Evolutionary conservation across 2,113 vertebrate species (phyloP).

Genomic region (Hyperopisus bebe): DNA sequence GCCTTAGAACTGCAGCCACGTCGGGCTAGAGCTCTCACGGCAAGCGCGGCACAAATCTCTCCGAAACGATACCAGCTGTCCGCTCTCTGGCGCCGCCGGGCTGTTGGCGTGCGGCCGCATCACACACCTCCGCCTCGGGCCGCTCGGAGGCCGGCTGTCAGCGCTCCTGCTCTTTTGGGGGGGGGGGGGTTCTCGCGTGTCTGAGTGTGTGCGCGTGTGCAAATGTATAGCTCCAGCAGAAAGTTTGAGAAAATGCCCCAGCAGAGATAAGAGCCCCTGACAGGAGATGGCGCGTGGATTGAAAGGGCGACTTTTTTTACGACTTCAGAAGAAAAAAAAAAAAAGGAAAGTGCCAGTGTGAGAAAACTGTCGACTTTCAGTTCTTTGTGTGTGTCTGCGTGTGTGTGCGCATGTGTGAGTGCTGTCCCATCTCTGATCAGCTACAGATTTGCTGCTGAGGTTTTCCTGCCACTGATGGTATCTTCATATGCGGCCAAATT

Average conservation of each 20-base stretch:
- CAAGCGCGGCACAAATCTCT: constrained; percentile 45
- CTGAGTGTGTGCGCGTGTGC: background rate
- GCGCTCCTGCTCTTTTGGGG: background rate
- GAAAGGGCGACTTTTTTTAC: background rate
- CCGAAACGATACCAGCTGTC: constrained; percentile 62
- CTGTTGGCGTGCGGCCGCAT: background rate
- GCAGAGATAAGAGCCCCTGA: background rate
- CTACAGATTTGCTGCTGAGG: constrained; percentile 9
- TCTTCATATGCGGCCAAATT: background rate
- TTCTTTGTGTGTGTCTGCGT: background rate
- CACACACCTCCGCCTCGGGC: background rate
- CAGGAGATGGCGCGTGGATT: background rate
- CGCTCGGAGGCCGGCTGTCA: background rate
- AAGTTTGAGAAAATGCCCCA: background rate
- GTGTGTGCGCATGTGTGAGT: background rate
- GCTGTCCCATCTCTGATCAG: background rate
- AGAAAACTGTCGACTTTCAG: background rate
- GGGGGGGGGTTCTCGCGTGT: background rate
- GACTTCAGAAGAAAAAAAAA: background rate
- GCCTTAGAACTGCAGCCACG: background rate
- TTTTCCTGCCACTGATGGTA: background rate
- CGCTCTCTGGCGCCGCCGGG: background rate
- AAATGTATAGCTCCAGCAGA: background rate
- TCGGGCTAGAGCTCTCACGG: constrained; percentile 29
- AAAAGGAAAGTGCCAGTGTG: background rate